A percentile compares a stretch with the other conserved stretches of the same genome.
Evolutionary conservation across 2,113 vertebrate genomes (phyloP).

Genomic region (Aptenodytes patagonicus): DNA sequence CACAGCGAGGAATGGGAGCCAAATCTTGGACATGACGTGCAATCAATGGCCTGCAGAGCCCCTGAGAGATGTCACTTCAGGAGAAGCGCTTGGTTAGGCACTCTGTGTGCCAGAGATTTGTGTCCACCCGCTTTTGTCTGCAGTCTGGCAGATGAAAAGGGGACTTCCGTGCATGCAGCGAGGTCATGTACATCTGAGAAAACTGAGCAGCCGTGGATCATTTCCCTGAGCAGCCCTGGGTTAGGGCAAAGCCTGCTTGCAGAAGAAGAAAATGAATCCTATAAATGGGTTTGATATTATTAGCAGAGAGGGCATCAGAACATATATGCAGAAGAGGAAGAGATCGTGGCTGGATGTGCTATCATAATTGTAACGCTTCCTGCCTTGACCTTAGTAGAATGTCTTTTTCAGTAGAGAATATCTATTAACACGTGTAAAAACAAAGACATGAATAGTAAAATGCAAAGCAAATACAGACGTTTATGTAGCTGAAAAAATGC

Average conservation of each 20-base stretch:
- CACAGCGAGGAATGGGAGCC: fast-evolving
- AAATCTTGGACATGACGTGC: fast-evolving
- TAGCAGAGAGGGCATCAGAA: background rate
- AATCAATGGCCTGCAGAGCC: background rate
- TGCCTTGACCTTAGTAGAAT: background rate
- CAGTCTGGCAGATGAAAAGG: background rate
- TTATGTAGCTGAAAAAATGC: background rate
- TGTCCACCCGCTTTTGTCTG: background rate
- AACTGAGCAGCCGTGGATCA: background rate
- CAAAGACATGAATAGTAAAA: background rate
- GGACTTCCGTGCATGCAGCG: background rate
- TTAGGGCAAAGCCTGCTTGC: background rate
- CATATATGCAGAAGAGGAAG: background rate
- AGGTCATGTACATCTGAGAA: background rate
- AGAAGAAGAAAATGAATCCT: background rate
- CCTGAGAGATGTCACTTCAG: background rate
- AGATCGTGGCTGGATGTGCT: background rate
- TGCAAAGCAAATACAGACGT: fast-evolving
- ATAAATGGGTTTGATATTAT: background rate
- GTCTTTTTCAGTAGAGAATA: background rate
- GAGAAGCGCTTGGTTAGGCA: background rate
- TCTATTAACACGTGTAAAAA: background rate
- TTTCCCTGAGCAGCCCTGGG: background rate
- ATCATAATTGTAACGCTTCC: background rate
- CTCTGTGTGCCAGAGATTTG: background rate